Base-by-base conservation (phyloP, 2,113 vertebrate genomes). In the Oncorhynchus gorbuscha region DNA sequence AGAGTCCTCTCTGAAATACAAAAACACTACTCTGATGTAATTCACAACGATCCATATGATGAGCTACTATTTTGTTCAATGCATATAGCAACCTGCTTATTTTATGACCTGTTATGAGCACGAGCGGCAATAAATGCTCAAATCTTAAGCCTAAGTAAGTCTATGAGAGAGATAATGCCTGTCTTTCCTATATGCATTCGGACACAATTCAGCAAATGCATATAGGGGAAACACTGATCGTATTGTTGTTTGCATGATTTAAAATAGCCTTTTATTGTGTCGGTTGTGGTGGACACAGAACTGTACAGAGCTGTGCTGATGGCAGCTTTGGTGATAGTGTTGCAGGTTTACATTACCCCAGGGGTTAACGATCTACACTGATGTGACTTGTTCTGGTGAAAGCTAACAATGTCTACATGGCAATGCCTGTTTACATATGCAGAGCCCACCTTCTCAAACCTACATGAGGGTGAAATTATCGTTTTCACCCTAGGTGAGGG, bases 341-440 rank as follows among this genome's bases (percentile, higher is more conserved):
- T 48, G 51, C 55, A 49, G 58, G 51, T 28, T 45, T 71, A 59
- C 49, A 69, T 76, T 67, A 76, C 48, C 32, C 55, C 45, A 58
- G 49, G 78, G 83, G 83, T 86, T 89, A 89, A 87, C 86, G 74
- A 62, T 76, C 72, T 85, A 79, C 74, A 84, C 69, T 71, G 64
- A 28, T 55, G 49, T 66, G 32, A 55, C 69, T 76, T 83, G 79
- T 80, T 79, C 72, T 59, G 58, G 22, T 62, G 32, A 61, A 71
- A 70, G 58, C 69, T 48, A 77, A 62, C 49, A 75, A 48, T 75
- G 71, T 72, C 78, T 61, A 49, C 68, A 61, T 65, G 72, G 55
- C 24, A 58, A 58, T 49, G 1, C 32, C 59, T 82, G 81, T 86
- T 86, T 78, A 86, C 76, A 88, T 80, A 81, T 82, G 75, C 77